Evolutionary conservation across 2,888 invertebrate genomes (phyloP).

Genomic region (Leucoma salicis): DNA sequence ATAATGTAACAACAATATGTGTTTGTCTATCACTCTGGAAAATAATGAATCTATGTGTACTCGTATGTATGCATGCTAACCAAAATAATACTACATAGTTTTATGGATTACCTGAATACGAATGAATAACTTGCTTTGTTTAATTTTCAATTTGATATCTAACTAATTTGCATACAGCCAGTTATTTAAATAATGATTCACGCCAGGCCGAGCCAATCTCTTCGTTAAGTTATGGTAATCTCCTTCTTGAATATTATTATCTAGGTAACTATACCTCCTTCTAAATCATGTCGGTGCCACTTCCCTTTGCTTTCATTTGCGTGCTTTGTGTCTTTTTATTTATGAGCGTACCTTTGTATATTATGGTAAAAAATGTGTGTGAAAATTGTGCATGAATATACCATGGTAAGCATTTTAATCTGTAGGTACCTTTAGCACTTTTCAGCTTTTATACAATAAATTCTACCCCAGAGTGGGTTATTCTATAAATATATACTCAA

Average conservation of each 20-base stretch:
- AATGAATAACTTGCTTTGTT: conserved; percentile 33
- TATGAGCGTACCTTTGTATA: conserved; percentile 45
- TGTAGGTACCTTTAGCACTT: neutral
- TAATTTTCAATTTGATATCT: conserved; percentile 45
- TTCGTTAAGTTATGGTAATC: conserved; percentile 57
- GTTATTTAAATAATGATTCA: conserved; percentile 57
- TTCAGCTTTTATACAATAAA: too few relatives aligned
- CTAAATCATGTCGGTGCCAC: conserved; percentile 40
- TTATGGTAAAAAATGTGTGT: conserved; percentile 39
- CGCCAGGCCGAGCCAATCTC: conserved; percentile 43
- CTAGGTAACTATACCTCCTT: conserved; percentile 28
- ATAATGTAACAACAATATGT: too few relatives aligned
- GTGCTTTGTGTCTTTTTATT: conserved; percentile 49
- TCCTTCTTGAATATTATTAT: conserved; percentile 49
- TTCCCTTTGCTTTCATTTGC: conserved; percentile 43
- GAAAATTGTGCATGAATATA: conserved; percentile 18
- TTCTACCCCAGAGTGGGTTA: too few relatives aligned
- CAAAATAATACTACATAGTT: too few relatives aligned
- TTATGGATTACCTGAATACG: conserved; percentile 22
- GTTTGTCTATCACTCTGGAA: too few relatives aligned
- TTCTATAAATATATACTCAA: too few relatives aligned
- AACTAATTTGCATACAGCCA: conserved; percentile 49
- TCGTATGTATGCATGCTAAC: too few relatives aligned
- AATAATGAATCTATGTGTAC: too few relatives aligned
- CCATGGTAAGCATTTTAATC: neutral